phyloP scores from a whole-genome alignment of 2,888 invertebrate species.

The Machimus atricapillus region DNA sequence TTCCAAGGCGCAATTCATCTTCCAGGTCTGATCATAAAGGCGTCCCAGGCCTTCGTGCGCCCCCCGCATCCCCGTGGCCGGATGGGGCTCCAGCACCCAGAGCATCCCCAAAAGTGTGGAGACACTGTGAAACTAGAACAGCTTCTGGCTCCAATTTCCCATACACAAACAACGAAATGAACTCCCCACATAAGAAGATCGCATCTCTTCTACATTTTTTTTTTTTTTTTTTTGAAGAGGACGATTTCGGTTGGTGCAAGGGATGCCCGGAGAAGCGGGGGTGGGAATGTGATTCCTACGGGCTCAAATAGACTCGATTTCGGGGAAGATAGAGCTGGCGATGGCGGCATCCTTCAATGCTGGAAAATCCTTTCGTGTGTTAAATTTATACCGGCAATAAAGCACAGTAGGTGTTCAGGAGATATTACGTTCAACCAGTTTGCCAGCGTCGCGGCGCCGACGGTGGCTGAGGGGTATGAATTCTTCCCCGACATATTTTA shows the following conservation, averaged over 20 bases:
- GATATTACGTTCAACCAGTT: constrained; percentile 29
- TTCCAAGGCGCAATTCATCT: constrained; percentile 26
- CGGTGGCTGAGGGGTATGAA: background rate
- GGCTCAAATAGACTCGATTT: background rate
- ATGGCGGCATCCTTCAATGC: constrained; percentile 10
- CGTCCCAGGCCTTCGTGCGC: background rate
- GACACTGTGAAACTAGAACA: constrained; percentile 31
- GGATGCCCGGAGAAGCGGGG: background rate
- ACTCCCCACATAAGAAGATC: background rate
- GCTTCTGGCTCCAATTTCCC: constrained; percentile 17
- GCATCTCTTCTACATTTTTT: background rate
- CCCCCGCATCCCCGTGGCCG: background rate
- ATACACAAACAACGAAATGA: constrained; percentile 29
- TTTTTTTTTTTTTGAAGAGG: background rate
- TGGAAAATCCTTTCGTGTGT: constrained; percentile 36
- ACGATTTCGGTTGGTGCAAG: background rate
- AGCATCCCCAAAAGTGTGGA: background rate
- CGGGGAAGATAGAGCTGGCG: background rate
- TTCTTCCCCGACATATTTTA: constrained; percentile 4
- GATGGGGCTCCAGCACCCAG: background rate
- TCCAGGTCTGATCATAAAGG: constrained; percentile 12
- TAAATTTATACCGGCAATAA: constrained; percentile 41
- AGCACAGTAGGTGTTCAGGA: constrained; percentile 41
- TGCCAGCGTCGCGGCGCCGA: background rate
- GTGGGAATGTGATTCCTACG: background rate